A percentile compares a stretch with the other conserved stretches of the same genome.
phyloP scores from a whole-genome alignment of 2,888 invertebrate species.

The Latheticus oryzae region DNA sequence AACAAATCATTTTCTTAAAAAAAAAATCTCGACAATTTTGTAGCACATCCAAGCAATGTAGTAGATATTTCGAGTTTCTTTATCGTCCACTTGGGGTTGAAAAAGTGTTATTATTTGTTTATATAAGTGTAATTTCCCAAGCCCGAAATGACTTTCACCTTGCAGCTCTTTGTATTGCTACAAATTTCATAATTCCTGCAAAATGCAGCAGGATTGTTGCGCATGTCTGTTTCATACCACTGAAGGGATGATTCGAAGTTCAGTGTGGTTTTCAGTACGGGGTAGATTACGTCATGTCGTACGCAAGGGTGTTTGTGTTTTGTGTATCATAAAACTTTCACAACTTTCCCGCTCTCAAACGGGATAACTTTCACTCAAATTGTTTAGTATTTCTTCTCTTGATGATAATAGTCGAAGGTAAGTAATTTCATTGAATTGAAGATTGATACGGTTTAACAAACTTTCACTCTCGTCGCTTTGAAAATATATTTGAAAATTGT shows the following conservation, averaged over 20 bases:
- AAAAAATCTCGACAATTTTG: too few relatives aligned
- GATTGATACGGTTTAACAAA: neutral
- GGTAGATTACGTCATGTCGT: slow-evolving; percentile 47
- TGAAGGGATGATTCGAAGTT: slow-evolving; percentile 51
- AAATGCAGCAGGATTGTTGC: slow-evolving; percentile 50
- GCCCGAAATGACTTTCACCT: slow-evolving; percentile 14
- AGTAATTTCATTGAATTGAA: neutral
- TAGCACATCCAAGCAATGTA: slow-evolving; percentile 2
- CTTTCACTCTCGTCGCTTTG: neutral
- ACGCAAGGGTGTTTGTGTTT: slow-evolving; percentile 13
- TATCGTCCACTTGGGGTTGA: slow-evolving; percentile 1
- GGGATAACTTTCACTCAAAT: slow-evolving; percentile 4
- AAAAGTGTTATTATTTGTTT: slow-evolving; percentile 19
- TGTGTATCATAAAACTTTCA: slow-evolving; percentile 20
- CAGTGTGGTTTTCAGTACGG: slow-evolving; percentile 59
- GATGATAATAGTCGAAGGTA: neutral
- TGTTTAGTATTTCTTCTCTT: neutral
- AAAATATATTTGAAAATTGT: slow-evolving; percentile 8
- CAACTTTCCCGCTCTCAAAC: slow-evolving; percentile 7
- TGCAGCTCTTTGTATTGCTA: slow-evolving; percentile 30
- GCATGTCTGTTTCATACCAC: slow-evolving; percentile 46
- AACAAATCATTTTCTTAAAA: slow-evolving; percentile 34
- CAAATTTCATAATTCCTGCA: slow-evolving; percentile 51
- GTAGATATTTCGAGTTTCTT: slow-evolving; percentile 1
- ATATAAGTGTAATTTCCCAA: slow-evolving; percentile 17